A percentile compares a stretch with the other conserved stretches of the same genome.
Conservation (phyloP, 1,140 invertebrate species). For the Cheumatopsyche charites region DNA sequence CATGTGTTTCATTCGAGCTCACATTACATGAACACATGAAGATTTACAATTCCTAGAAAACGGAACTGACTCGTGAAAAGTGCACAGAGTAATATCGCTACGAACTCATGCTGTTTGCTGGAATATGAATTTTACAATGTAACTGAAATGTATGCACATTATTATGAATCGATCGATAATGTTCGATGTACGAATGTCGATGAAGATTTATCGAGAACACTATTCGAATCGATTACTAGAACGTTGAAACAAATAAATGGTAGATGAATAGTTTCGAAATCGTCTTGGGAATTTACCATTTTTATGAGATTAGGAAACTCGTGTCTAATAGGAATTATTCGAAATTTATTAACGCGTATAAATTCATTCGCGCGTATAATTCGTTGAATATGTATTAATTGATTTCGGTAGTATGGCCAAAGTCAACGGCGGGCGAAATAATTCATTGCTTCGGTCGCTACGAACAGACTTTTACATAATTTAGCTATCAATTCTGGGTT, state of each 20-base stretch:
- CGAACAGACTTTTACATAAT: conserved; percentile 12
- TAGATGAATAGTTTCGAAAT: too few species aligned
- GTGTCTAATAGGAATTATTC: background rate
- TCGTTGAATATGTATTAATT: conserved; percentile 13
- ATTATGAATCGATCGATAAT: too few species aligned
- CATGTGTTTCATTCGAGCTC: conserved; percentile 30
- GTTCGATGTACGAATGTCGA: too few species aligned
- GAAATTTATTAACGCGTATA: background rate
- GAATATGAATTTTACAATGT: too few species aligned
- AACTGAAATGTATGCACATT: too few species aligned
- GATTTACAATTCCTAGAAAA: conserved; percentile 28
- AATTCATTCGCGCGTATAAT: background rate
- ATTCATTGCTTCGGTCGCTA: background rate
- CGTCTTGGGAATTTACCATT: too few species aligned
- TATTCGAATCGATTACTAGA: too few species aligned
- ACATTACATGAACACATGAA: conserved; percentile 29
- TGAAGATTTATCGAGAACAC: too few species aligned
- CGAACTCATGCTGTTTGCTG: too few species aligned
- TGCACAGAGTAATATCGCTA: too few species aligned
- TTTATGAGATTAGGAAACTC: background rate
- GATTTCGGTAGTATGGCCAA: background rate
- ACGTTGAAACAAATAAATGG: too few species aligned
- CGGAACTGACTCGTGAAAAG: too few species aligned
- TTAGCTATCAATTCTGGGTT: conserved; percentile 4
- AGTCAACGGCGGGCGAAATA: background rate